Conservation (phyloP, 2,888 invertebrate species). For the Orchesellides sinensis region DNA sequence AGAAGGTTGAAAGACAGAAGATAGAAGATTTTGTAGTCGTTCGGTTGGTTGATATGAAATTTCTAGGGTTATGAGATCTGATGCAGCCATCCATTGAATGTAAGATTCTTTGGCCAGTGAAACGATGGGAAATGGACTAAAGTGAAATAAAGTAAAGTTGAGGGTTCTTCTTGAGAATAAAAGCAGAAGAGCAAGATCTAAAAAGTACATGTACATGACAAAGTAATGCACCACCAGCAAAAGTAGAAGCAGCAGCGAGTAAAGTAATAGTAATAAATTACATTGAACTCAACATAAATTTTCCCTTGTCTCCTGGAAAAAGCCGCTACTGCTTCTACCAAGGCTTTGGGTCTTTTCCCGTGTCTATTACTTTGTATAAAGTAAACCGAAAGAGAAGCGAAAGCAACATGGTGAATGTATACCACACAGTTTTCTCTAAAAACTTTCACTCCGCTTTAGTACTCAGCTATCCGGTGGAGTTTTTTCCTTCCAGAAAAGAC, state of each 20-base stretch:
- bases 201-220: constrained; percentile 54
- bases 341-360: constrained; percentile 15
- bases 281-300: constrained; percentile 73
- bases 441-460: constrained; percentile 40
- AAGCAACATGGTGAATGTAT: constrained; percentile 6
- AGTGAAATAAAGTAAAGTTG: constrained; percentile 64
- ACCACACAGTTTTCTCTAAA: constrained; percentile 14
- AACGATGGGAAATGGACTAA: constrained; percentile 63
- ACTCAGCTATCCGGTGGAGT: constrained; percentile 40
- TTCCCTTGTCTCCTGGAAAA: constrained; percentile 67
- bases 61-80: constrained; percentile 61
- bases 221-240: constrained; percentile 56
- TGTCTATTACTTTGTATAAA: constrained; percentile 9
- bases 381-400: neutral
- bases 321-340: constrained; percentile 41
- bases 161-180: constrained; percentile 46
- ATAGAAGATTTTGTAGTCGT: constrained; percentile 47
- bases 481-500: constrained; percentile 23
- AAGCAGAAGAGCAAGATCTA: constrained; percentile 12
- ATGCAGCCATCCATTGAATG: constrained; percentile 62
- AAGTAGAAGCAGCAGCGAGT: constrained; percentile 61
- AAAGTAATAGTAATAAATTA: constrained; percentile 73
- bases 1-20: constrained; percentile 56
- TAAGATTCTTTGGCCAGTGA: constrained; percentile 63
- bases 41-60: constrained; percentile 49